phyloP scores from a whole-genome alignment of 2,113 vertebrate species.

The Abramis brama region DNA sequence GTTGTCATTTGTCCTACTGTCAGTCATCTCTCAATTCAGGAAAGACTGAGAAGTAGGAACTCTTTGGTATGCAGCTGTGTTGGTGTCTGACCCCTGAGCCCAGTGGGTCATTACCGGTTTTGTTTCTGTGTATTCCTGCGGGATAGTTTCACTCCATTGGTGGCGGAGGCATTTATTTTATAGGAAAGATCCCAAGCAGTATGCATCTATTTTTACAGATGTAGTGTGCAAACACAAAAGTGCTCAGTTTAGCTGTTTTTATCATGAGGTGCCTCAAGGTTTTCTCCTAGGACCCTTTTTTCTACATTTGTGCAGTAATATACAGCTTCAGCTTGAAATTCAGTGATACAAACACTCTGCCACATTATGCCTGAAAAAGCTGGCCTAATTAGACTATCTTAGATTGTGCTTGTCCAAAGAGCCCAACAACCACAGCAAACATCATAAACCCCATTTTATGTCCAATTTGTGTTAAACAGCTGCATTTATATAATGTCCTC shows the following conservation, averaged over 20 bases:
- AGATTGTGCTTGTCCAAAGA: neutral
- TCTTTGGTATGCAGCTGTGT: conserved; percentile 1
- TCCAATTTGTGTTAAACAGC: conserved; percentile 30
- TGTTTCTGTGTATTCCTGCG: conserved; percentile 2
- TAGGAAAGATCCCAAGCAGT: conserved; percentile 6
- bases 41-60: neutral
- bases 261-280: conserved; percentile 20
- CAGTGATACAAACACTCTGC: conserved; percentile 26
- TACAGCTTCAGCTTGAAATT: neutral
- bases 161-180: conserved; percentile 6
- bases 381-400: conserved; percentile 44
- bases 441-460: conserved; percentile 25
- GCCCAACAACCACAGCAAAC: neutral
- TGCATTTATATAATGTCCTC: conserved; percentile 17
- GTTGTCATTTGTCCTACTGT: conserved; percentile 14
- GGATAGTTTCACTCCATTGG: conserved; percentile 2
- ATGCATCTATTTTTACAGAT: conserved; percentile 26
- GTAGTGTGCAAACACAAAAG: conserved; percentile 48
- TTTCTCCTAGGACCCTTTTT: conserved; percentile 11
- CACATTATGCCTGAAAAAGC: conserved; percentile 19
- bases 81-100: conserved; percentile 21
- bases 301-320: conserved; percentile 12
- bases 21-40: conserved; percentile 27
- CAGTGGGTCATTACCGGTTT: neutral
- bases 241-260: conserved; percentile 12